Evolutionary conservation across 1,140 invertebrate species (phyloP).

Genomic region (Lysiphlebus fabarum): DNA sequence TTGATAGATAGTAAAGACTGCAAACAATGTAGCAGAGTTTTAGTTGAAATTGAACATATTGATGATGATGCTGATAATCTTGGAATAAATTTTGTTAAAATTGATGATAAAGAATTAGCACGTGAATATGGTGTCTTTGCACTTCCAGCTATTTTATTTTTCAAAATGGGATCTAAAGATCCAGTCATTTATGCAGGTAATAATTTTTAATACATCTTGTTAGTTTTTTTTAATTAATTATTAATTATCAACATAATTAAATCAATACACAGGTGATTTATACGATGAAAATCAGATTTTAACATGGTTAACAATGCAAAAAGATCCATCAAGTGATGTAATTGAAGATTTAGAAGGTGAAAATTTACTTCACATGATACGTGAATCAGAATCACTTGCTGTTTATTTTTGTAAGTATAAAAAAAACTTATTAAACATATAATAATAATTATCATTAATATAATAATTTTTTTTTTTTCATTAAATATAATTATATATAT

Average conservation of each 20-base stretch:
- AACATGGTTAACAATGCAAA: conserved; percentile 86
- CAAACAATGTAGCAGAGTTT: conserved; percentile 86
- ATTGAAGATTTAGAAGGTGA: conserved; percentile 87
- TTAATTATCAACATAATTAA: no score
- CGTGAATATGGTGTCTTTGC: conserved; percentile 86
- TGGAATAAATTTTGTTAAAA: conserved; percentile 90
- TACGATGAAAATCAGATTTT: conserved; percentile 86
- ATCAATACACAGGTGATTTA: conserved; percentile 68
- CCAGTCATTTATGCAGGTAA: conserved; percentile 90
- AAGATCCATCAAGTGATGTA: conserved; percentile 83
- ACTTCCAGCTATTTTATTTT: conserved; percentile 84
- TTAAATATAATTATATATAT: conserved; percentile 6
- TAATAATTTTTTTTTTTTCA: no score
- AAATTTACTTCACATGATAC: conserved; percentile 74
- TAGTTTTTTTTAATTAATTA: no score
- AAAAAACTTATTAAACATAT: conserved; percentile 13
- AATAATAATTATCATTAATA: background rate
- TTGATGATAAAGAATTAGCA: conserved; percentile 82
- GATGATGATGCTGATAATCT: conserved; percentile 90
- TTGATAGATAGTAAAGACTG: conserved; percentile 87
- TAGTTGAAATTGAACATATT: conserved; percentile 87
- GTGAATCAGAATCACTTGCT: conserved; percentile 78
- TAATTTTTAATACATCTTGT: background rate
- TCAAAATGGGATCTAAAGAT: conserved; percentile 82
- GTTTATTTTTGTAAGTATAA: conserved; percentile 87